A percentile compares a stretch with the other conserved stretches of the same genome.
phyloP scores from a whole-genome alignment of 1,140 invertebrate species.

The Leguminivora glycinivorella region DNA sequence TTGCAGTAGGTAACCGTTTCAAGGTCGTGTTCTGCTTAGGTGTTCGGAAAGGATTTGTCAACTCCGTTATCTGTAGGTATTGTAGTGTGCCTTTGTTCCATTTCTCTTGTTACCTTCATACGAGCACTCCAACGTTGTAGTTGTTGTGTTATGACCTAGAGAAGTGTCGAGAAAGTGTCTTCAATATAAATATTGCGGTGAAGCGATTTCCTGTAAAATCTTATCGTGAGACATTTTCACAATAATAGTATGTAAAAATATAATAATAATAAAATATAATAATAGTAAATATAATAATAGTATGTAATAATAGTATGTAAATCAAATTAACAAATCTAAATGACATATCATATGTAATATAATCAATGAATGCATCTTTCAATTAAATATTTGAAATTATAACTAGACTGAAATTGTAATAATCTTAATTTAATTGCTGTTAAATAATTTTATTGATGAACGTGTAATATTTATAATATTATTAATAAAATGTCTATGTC shows the following conservation, averaged over 20 bases:
- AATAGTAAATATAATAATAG: too few species aligned
- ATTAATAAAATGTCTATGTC: too few species aligned
- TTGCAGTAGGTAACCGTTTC: slow-evolving; percentile 75
- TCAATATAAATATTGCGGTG: slow-evolving; percentile 27
- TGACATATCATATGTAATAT: too few species aligned
- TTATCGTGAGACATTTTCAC: slow-evolving; percentile 26
- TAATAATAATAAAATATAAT: too few species aligned
- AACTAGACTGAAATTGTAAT: too few species aligned
- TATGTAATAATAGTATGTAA: too few species aligned
- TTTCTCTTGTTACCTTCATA: not conserved
- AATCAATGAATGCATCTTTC: too few species aligned
- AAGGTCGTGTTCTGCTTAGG: slow-evolving; percentile 74
- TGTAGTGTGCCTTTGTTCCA: slow-evolving; percentile 6
- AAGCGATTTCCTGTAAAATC: slow-evolving; percentile 21
- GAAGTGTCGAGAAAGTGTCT: slow-evolving; percentile 11
- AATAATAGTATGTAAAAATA: not conserved
- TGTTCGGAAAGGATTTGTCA: slow-evolving; percentile 73
- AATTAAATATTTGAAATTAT: too few species aligned
- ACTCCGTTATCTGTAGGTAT: slow-evolving; percentile 35
- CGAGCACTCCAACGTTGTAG: not conserved
- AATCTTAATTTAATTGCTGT: too few species aligned
- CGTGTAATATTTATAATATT: too few species aligned
- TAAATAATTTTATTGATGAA: too few species aligned
- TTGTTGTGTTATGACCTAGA: slow-evolving; percentile 2
- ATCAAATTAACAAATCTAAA: too few species aligned